These are phyloP conservation scores for Habropoda laboriosa DNA, from an alignment of 1,140 invertebrate species.

Conservation along the genomic window DNA sequence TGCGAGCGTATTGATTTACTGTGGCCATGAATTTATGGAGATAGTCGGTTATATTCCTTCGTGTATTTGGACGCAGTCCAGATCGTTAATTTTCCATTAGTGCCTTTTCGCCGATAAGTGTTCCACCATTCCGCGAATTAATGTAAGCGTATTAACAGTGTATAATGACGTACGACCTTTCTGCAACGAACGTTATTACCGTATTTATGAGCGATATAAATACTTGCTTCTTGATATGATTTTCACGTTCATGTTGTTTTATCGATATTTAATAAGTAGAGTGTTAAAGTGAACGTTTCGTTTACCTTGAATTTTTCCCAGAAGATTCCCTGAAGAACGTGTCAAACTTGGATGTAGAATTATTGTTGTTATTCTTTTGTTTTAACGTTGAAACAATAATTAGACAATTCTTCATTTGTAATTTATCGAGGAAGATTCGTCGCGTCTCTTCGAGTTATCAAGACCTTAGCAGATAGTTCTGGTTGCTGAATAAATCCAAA, in stretches of 20 bases:
- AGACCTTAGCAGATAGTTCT: no score
- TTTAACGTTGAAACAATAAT: no score
- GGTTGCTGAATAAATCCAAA: no score
- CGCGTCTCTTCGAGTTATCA: no score
- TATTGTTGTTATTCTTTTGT: no score
- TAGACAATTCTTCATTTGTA: no score
- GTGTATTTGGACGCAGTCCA: slow-evolving; percentile 27
- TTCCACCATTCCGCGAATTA: background rate
- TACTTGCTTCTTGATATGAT: background rate
- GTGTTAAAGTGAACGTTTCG: background rate
- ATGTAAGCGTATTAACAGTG: slow-evolving; percentile 18
- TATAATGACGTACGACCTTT: background rate
- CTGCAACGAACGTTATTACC: background rate
- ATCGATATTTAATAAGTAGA: background rate
- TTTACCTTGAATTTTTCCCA: no score
- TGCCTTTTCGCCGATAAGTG: slow-evolving; percentile 29
- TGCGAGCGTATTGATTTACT: slow-evolving; percentile 4
- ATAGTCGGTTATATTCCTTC: background rate
- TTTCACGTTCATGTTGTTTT: background rate
- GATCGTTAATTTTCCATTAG: slow-evolving; percentile 52
- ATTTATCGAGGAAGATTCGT: no score
- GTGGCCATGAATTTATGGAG: slow-evolving; percentile 6
- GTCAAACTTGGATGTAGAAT: no score
- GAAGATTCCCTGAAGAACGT: no score
- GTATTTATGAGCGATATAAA: slow-evolving; percentile 15